Conservation (phyloP, 2,797 vertebrate genomes). For the Alcedo quadribrachys region DNA sequence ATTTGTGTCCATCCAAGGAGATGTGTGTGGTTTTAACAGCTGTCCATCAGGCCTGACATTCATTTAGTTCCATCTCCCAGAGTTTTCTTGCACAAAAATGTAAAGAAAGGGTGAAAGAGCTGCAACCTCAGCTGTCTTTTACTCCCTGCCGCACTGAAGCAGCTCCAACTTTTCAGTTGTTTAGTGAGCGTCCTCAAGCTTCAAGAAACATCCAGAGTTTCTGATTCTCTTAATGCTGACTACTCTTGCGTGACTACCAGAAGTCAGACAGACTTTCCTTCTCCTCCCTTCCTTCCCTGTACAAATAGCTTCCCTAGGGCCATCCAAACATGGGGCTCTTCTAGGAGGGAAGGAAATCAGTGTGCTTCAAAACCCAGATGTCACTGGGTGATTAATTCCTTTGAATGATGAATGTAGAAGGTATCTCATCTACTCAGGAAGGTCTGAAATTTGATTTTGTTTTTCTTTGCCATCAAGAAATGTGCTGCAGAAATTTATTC, state of each 20-base stretch:
- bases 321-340: background rate
- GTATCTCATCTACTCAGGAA: slow-evolving; percentile 14
- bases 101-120: background rate
- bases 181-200: slow-evolving; percentile 7
- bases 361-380: slow-evolving; percentile 20
- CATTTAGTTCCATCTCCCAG: background rate
- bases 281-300: background rate
- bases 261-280: background rate
- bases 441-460: slow-evolving; percentile 26
- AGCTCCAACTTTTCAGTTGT: background rate
- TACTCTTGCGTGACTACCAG: background rate
- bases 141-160: background rate
- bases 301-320: slow-evolving; percentile 49
- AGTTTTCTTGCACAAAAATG: background rate
- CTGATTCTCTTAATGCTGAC: background rate
- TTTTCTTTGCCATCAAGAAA: slow-evolving; percentile 12
- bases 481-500: background rate
- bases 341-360: slow-evolving; percentile 9
- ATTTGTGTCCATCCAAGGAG: background rate
- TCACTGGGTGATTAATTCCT: background rate
- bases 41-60: background rate
- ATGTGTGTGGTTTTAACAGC: background rate
- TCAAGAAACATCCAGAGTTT: background rate
- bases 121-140: background rate
- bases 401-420: slow-evolving; percentile 3